A percentile compares a stretch with the other conserved stretches of the same genome.
Conservation (phyloP, 2,113 vertebrate species). For the Myiagra hebetior region DNA sequence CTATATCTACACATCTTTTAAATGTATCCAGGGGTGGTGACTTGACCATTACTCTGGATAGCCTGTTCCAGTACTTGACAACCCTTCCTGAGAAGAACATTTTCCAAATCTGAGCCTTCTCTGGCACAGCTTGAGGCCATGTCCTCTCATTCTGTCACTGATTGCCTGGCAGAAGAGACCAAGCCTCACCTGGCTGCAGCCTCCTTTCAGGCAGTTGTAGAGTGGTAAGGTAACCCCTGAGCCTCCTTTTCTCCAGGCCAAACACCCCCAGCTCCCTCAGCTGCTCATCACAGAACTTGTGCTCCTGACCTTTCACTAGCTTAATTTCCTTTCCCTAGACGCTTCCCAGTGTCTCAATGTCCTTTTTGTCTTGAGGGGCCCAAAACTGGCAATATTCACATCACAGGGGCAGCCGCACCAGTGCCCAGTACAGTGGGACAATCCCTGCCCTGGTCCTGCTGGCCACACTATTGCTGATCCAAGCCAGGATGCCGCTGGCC, state of each 20-base stretch:
- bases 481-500: background rate
- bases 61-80: background rate
- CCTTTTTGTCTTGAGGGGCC: background rate
- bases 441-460: background rate
- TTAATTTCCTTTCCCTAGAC: background rate
- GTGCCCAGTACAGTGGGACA: rapidly evolving
- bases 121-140: background rate
- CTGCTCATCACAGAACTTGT: rapidly evolving
- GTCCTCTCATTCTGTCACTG: background rate
- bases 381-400: background rate
- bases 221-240: background rate
- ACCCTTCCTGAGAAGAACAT: background rate
- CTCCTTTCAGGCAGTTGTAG: background rate
- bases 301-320: background rate
- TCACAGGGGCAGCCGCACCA: background rate
- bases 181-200: background rate
- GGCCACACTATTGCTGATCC: background rate
- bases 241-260: background rate
- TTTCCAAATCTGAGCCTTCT: background rate
- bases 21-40: background rate
- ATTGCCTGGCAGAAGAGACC: background rate
- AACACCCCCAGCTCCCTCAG: background rate
- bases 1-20: background rate
- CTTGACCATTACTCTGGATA: background rate
- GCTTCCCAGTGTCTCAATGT: background rate